Conservation (phyloP, 2,888 invertebrate species). For the Cremastinae sp. region DNA sequence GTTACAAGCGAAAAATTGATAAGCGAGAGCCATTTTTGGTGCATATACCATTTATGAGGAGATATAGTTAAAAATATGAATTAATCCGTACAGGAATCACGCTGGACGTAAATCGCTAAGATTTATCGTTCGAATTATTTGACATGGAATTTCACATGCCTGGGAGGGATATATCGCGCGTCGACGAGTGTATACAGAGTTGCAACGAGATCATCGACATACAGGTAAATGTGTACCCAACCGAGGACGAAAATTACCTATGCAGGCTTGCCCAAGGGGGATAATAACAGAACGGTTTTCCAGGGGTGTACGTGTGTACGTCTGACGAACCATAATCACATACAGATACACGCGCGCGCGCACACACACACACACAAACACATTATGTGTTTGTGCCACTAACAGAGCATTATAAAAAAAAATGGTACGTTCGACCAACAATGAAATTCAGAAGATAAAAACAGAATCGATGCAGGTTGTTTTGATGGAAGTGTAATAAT, state of each 20-base stretch:
- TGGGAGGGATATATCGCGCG: too few relatives aligned
- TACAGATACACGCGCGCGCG: too few relatives aligned
- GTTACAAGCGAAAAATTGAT: too few relatives aligned
- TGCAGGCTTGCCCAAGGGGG: slow-evolving; percentile 32
- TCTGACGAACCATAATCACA: slow-evolving; percentile 28
- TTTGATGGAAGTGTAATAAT: too few relatives aligned
- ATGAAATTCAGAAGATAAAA: too few relatives aligned
- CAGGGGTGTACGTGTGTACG: slow-evolving; percentile 16
- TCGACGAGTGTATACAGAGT: neutral
- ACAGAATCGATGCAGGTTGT: neutral
- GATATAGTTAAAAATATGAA: too few relatives aligned
- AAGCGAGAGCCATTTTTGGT: too few relatives aligned
- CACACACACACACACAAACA: too few relatives aligned
- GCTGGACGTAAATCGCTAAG: neutral
- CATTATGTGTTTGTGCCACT: slow-evolving; percentile 18
- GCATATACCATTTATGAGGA: too few relatives aligned
- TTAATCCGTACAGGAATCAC: too few relatives aligned
- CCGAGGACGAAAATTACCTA: slow-evolving; percentile 50
- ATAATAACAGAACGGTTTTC: slow-evolving; percentile 40
- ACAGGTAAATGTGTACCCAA: slow-evolving; percentile 44
- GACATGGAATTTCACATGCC: slow-evolving; percentile 6
- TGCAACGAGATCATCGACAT: slow-evolving; percentile 50
- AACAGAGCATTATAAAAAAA: slow-evolving; percentile 13
- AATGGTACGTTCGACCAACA: too few relatives aligned
- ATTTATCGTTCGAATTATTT: slow-evolving; percentile 10